Conservation (phyloP, 2,888 invertebrate species). For the Bellardia pandia region DNA sequence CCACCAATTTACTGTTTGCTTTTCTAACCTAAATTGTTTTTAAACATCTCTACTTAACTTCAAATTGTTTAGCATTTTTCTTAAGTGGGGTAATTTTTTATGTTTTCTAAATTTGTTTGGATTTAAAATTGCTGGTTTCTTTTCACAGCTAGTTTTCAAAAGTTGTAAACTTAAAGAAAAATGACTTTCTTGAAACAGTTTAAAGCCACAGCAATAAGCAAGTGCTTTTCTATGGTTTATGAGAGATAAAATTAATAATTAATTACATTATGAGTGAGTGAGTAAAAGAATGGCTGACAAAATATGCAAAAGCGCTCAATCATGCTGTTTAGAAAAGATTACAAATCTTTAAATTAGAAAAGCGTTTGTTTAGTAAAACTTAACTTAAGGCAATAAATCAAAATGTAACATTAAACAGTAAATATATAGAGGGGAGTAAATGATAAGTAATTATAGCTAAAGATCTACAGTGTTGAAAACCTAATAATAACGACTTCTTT, state of each 20-base stretch:
- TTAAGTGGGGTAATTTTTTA: neutral
- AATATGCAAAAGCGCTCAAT: neutral
- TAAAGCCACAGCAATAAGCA: slow-evolving; percentile 23
- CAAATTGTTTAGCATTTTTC: slow-evolving; percentile 12
- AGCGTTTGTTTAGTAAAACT: neutral
- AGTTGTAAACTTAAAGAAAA: neutral
- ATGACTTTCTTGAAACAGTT: slow-evolving; percentile 33
- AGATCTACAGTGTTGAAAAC: too few species aligned
- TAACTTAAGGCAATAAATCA: neutral
- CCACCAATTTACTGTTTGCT: neutral
- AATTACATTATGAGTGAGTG: slow-evolving; percentile 25
- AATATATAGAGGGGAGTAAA: too few species aligned
- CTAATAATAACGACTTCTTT: too few species aligned
- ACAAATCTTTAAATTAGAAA: neutral
- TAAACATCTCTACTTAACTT: neutral
- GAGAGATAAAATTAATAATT: slow-evolving; percentile 42
- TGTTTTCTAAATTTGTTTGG: slow-evolving; percentile 14
- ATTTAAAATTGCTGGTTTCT: slow-evolving; percentile 11
- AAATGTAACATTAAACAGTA: too few species aligned
- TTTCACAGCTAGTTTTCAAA: neutral
- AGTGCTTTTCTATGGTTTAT: slow-evolving; percentile 44
- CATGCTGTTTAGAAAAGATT: neutral
- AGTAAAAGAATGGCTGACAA: slow-evolving; percentile 1
- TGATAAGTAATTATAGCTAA: too few species aligned
- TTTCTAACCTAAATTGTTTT: neutral